These are phyloP conservation scores for Heteronetta atricapilla DNA, from an alignment of 2,113 vertebrate species.

Conservation along the genomic window DNA sequence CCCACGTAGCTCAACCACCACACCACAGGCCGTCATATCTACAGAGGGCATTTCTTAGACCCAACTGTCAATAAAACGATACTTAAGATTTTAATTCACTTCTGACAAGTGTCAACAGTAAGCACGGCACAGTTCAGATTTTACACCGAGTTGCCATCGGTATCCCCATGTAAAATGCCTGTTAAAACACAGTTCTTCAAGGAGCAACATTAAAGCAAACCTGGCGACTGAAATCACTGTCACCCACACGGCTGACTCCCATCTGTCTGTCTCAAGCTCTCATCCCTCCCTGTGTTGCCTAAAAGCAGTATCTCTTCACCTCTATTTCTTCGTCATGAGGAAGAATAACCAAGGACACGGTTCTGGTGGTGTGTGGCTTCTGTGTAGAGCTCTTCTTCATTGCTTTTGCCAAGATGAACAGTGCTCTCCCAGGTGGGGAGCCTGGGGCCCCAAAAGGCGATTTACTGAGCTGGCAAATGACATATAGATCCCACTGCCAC, in stretches of 20 bases:
- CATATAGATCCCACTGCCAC: not conserved
- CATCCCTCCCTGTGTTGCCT: not conserved
- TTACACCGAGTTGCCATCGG: not conserved
- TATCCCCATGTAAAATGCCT: not conserved
- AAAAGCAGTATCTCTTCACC: not conserved
- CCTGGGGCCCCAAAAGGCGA: not conserved
- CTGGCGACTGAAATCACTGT: not conserved
- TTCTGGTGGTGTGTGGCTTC: not conserved
- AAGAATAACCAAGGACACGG: not conserved
- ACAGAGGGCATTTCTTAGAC: not conserved
- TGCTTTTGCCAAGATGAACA: not conserved
- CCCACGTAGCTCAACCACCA: not conserved
- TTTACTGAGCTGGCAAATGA: not conserved
- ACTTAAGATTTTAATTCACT: not conserved
- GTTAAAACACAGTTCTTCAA: not conserved
- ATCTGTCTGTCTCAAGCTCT: not conserved
- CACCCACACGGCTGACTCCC: not conserved
- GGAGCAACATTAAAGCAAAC: not conserved
- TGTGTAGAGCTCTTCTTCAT: not conserved
- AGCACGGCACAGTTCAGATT: not conserved
- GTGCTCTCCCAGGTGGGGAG: not conserved
- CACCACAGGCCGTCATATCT: not conserved
- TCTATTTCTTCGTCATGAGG: not conserved
- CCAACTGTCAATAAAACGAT: not conserved
- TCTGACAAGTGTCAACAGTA: not conserved